These are phyloP conservation scores for Ceryle rudis DNA, from an alignment of 2,797 vertebrate genomes.

Conservation along the genomic window DNA sequence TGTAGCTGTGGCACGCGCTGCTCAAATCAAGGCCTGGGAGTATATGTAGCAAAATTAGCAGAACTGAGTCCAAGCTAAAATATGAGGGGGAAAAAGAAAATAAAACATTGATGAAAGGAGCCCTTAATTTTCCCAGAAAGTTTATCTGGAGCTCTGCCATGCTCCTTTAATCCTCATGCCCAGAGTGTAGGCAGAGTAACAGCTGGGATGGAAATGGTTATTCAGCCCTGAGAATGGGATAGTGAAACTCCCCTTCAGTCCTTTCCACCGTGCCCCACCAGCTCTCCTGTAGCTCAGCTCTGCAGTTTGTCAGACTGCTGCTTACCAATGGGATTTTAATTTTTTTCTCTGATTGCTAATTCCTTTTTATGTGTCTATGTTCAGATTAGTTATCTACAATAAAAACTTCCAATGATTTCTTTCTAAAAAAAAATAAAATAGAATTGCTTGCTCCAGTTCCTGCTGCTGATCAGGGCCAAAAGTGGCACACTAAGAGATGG, in stretches of 20 bases:
- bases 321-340: neutral
- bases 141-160: neutral
- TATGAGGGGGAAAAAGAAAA: neutral
- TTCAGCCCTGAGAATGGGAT: neutral
- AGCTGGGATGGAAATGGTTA: neutral
- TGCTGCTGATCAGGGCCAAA: neutral
- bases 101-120: constrained; percentile 26
- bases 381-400: neutral
- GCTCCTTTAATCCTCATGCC: neutral
- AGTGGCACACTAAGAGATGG: rapidly evolving
- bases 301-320: rapidly evolving
- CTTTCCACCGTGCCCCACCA: neutral
- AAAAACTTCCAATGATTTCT: neutral
- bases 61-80: constrained; percentile 5
- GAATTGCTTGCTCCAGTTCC: neutral
- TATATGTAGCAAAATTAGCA: constrained; percentile 26
- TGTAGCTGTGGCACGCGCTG: rapidly evolving
- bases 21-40: neutral
- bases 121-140: constrained; percentile 20
- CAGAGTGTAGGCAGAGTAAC: neutral
- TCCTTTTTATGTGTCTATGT: neutral
- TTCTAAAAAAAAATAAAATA: neutral
- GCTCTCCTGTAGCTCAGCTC: neutral
- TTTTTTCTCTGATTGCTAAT: neutral
- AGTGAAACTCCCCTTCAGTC: neutral